phyloP scores from a whole-genome alignment of 2,113 vertebrate genomes.

The Pseudorectes ferrugineus region DNA sequence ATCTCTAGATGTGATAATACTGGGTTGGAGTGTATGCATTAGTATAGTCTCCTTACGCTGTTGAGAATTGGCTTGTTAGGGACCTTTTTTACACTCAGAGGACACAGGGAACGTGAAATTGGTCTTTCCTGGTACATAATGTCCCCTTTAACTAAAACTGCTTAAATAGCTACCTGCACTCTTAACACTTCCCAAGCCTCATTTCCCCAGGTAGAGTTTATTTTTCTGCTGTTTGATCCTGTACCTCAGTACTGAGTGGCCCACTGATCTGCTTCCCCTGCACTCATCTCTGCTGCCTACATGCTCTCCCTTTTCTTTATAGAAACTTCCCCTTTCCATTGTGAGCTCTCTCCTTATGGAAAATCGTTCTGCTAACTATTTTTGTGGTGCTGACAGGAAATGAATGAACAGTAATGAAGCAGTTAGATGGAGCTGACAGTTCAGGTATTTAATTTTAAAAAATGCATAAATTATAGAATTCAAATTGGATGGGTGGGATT shows the following conservation, averaged over 20 bases:
- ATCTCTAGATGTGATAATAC: not conserved
- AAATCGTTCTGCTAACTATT: not conserved
- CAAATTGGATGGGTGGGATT: not conserved
- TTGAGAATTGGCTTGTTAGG: not conserved
- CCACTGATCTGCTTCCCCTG: not conserved
- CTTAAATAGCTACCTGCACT: not conserved
- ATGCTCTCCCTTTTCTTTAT: not conserved
- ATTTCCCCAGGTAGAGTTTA: not conserved
- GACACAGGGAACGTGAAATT: not conserved
- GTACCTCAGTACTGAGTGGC: not conserved
- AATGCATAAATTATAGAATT: not conserved
- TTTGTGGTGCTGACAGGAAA: not conserved
- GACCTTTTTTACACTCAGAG: not conserved
- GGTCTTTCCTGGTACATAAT: not conserved
- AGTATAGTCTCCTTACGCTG: not conserved
- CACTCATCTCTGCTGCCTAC: not conserved
- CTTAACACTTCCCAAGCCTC: not conserved
- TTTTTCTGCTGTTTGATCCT: not conserved
- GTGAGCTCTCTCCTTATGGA: not conserved
- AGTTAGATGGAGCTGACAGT: not conserved
- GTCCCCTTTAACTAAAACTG: not conserved
- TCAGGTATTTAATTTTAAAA: slow-evolving; percentile 4
- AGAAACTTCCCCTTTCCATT: not conserved
- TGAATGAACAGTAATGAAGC: not conserved
- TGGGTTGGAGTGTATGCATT: not conserved